Evolutionary conservation across 2,797 vertebrate species (phyloP), one percentile per base, ranked within the genome.

Genomic region (Uromys caudimaculatus): DNA sequence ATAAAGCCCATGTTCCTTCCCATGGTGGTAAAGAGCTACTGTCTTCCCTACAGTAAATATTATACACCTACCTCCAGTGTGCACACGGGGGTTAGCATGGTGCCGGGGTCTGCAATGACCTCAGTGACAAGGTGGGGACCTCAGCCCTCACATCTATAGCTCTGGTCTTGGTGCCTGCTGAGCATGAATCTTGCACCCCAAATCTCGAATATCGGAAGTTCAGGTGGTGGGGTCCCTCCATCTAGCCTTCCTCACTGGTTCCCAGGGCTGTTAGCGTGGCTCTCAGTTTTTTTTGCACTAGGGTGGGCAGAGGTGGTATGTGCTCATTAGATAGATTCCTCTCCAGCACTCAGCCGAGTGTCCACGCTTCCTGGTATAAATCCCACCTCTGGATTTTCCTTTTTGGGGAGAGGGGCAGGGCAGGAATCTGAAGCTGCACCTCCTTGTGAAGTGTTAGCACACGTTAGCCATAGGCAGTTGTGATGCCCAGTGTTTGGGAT

Each of bases 391-490:
- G 41, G 77, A 52, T 78, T 94, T 91, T 89, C 91, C 93, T 97
- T 94, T 58, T 54, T 21, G n/a, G 89, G 96, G 90, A 44, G 73
- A 89, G 50, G 96, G 97, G 84, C 77, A 89, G 96, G 95, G 89
- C 77, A 93, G 96, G 96, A 90, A 64, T 92, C 88, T 94, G 93
- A 91, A 96, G 97, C 90, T 58, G 92, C 96, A 95, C 95, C 94
- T 98, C 96, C 35, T 96, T 98, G 96, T 98, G 98, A 98, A 98
- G 96, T 97, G 98, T 89, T 89, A 92, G 96, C 97, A 94, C 93
- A 76, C 96, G 97, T 97, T 96, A 98, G 98, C 98, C 96, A 97
- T 98, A 97, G 97, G 92, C 96, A 94, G 95, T 86, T 96, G 96
- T 97, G 92, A 96, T 92, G 78, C 76, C 24, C 76, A 60, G 52